phyloP scores from a whole-genome alignment of 2,797 vertebrate species.

The Rhabdophis nuchalis region DNA sequence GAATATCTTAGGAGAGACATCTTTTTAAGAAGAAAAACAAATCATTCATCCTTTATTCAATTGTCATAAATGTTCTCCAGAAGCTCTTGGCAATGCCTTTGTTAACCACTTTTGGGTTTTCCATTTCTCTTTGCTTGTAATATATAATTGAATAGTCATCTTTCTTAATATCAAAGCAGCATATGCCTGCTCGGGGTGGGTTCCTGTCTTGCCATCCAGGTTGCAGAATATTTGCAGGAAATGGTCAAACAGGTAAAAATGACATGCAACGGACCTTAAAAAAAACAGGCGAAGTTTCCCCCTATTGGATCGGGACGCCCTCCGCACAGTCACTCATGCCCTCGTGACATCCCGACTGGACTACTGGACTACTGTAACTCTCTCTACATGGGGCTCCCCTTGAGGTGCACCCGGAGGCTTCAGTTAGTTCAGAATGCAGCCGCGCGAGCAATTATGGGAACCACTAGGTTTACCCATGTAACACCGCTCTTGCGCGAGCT shows the following conservation, averaged over 20 bases:
- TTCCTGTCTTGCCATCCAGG: not conserved
- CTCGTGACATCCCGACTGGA: too few relatives aligned
- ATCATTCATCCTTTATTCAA: not conserved
- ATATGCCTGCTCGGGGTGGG: not conserved
- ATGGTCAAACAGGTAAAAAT: not conserved
- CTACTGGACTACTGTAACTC: too few relatives aligned
- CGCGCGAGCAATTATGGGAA: too few relatives aligned
- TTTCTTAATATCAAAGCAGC: not conserved
- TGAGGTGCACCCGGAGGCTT: too few relatives aligned
- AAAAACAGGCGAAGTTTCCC: not conserved
- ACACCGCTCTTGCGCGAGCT: too few relatives aligned
- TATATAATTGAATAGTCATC: not conserved
- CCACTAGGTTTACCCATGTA: too few relatives aligned
- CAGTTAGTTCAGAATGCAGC: too few relatives aligned
- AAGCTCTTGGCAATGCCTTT: not conserved
- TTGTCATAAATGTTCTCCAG: not conserved
- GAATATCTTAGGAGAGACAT: not conserved
- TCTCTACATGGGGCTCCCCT: too few relatives aligned
- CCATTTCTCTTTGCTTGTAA: not conserved
- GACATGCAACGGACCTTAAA: not conserved
- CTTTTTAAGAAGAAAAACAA: not conserved
- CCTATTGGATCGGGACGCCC: too few relatives aligned
- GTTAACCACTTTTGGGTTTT: not conserved
- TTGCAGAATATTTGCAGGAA: not conserved
- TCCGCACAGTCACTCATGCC: too few relatives aligned